Conservation (phyloP, 1,140 invertebrate genomes). For the Lepidostoma basale region DNA sequence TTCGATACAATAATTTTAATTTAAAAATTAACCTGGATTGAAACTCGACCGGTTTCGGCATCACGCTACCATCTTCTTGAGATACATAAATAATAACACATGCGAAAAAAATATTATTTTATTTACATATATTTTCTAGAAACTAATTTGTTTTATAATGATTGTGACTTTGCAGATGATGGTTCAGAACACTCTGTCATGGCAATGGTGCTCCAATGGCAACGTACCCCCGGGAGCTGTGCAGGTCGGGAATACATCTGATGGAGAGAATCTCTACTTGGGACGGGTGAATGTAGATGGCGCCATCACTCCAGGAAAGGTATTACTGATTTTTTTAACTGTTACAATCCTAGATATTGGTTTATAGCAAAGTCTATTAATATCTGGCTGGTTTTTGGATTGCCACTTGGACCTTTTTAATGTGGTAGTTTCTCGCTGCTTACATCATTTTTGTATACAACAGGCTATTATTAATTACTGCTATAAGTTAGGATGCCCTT, state of each 20-base stretch:
- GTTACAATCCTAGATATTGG: neutral
- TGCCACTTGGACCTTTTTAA: too few relatives aligned
- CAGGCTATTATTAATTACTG: neutral
- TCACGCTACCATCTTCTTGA: too few relatives aligned
- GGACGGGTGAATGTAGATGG: constrained; percentile 67
- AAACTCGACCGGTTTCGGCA: too few relatives aligned
- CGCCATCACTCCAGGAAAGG: constrained; percentile 69
- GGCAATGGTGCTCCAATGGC: constrained; percentile 65
- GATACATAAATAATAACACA: too few relatives aligned
- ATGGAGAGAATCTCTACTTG: constrained; percentile 69
- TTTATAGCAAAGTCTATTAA: too few relatives aligned
- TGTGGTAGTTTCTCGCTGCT: too few relatives aligned
- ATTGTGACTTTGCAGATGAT: constrained; percentile 59
- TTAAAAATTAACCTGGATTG: too few relatives aligned
- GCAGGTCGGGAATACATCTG: constrained; percentile 63
- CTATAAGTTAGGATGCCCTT: neutral
- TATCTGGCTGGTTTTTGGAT: too few relatives aligned
- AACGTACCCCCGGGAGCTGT: constrained; percentile 67
- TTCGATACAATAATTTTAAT: too few relatives aligned
- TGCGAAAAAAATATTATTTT: neutral
- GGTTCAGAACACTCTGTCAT: constrained; percentile 66
- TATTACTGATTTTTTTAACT: constrained; percentile 47
- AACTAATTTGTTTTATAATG: neutral
- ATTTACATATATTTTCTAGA: neutral
- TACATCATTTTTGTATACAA: neutral